Percentiles rank a stretch among this genome's conserved stretches.
Conservation (phyloP, 2,113 vertebrate genomes). For the Sapajus apella region DNA sequence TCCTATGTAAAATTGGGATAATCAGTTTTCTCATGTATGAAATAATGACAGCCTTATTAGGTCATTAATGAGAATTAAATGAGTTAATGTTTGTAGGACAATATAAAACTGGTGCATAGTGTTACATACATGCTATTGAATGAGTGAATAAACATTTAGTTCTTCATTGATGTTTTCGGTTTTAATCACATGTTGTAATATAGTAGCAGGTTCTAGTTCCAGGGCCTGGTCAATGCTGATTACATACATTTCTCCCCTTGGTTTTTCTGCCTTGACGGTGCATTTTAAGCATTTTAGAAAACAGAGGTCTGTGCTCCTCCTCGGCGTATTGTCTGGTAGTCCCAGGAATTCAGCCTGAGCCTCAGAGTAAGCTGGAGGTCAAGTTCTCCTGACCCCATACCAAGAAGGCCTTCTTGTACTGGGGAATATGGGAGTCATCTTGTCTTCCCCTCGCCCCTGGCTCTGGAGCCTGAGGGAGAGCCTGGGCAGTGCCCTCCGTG, state of each 20-base stretch:
- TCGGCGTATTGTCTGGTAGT: neutral
- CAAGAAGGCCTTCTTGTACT: neutral
- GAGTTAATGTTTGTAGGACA: neutral
- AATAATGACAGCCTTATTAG: neutral
- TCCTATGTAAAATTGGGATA: neutral
- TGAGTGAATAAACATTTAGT: neutral
- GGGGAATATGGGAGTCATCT: accelerated
- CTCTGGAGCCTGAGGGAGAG: neutral
- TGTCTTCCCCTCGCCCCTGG: too few species aligned
- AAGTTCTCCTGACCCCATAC: neutral
- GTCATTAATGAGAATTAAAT: neutral
- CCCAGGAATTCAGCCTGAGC: neutral
- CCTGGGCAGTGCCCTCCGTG: neutral
- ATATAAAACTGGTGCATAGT: neutral
- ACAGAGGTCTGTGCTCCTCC: neutral
- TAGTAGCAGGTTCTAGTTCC: neutral
- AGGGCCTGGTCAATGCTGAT: neutral
- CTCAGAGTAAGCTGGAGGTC: neutral
- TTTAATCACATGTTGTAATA: neutral
- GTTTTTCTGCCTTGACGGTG: neutral
- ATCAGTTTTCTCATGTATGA: neutral
- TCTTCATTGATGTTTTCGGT: neutral
- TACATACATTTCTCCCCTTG: neutral
- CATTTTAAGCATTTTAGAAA: neutral
- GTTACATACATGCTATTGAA: neutral